These are phyloP conservation scores for Dryoscopus gambensis DNA, from an alignment of 2,113 vertebrate species.

Conservation along the genomic window DNA sequence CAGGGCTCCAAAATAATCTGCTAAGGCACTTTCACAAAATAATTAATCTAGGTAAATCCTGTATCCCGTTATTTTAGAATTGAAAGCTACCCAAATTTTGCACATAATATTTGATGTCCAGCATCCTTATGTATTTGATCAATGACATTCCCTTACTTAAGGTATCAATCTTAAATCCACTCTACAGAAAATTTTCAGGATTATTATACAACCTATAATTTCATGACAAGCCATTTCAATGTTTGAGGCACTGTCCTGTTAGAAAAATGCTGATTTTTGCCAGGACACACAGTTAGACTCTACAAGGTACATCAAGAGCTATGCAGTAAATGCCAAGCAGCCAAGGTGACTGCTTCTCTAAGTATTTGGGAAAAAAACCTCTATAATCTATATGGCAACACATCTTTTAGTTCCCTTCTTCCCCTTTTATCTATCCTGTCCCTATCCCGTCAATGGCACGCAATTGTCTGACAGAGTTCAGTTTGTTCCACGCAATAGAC, in stretches of 20 bases:
- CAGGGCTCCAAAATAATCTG: slow-evolving; percentile 46
- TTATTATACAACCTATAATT: background rate
- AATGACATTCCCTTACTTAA: background rate
- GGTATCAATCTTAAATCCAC: background rate
- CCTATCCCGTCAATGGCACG: background rate
- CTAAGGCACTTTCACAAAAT: slow-evolving; percentile 26
- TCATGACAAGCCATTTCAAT: background rate
- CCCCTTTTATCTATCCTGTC: background rate
- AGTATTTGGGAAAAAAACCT: background rate
- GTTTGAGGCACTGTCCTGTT: background rate
- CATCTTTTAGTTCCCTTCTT: background rate
- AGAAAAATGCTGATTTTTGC: background rate
- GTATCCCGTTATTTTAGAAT: background rate
- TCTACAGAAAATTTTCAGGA: background rate
- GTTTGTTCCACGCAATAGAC: background rate
- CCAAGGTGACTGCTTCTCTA: background rate
- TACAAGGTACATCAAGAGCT: background rate
- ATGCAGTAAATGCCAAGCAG: background rate
- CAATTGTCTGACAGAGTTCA: background rate
- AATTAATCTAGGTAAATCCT: slow-evolving; percentile 58
- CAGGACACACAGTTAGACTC: background rate
- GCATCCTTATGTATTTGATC: background rate
- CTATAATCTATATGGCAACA: background rate
- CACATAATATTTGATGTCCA: slow-evolving; percentile 1
- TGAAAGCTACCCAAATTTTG: slow-evolving; percentile 4